A percentile compares a stretch with the other conserved stretches of the same genome.
These are phyloP conservation scores for Ophiodon elongatus DNA, from an alignment of 2,113 vertebrate species.

Conservation along the genomic window DNA sequence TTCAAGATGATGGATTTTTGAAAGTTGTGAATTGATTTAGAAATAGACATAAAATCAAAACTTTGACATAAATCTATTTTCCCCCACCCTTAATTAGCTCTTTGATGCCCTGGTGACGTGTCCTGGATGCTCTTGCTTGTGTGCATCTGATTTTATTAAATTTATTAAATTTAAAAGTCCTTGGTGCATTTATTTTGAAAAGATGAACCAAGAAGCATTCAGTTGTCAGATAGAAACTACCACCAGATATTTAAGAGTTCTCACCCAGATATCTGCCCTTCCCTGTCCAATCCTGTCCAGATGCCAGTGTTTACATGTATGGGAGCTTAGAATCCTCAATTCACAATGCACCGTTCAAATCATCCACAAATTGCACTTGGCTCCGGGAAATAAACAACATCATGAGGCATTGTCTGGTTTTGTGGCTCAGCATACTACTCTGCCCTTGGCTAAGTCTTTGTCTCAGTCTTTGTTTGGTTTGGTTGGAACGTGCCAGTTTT, in stretches of 20 bases:
- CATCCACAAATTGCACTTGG: conserved; percentile 56
- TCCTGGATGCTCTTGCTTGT: conserved; percentile 9
- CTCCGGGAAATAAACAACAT: conserved; percentile 59
- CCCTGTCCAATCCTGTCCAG: conserved; percentile 30
- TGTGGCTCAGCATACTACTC: conserved; percentile 38
- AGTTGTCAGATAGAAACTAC: background rate
- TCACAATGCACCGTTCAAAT: conserved; percentile 51
- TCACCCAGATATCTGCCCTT: conserved; percentile 22
- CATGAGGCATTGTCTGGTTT: conserved; percentile 60
- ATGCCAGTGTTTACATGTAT: conserved; percentile 34
- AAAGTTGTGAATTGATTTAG: background rate
- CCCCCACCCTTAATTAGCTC: background rate
- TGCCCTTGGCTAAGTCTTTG: conserved; percentile 50
- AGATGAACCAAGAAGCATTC: conserved; percentile 28
- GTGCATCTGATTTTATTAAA: background rate
- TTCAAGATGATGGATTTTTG: background rate
- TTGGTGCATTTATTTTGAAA: conserved; percentile 14
- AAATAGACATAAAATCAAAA: background rate
- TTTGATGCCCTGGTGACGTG: conserved; percentile 26
- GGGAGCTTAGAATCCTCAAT: conserved; percentile 49
- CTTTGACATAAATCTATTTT: background rate
- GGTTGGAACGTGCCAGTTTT: conserved; percentile 55
- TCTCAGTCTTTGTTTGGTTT: conserved; percentile 51
- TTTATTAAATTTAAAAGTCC: background rate
- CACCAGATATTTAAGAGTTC: conserved; percentile 21